Conservation (phyloP, 2,113 vertebrate genomes). For the Amazona vittata region DNA sequence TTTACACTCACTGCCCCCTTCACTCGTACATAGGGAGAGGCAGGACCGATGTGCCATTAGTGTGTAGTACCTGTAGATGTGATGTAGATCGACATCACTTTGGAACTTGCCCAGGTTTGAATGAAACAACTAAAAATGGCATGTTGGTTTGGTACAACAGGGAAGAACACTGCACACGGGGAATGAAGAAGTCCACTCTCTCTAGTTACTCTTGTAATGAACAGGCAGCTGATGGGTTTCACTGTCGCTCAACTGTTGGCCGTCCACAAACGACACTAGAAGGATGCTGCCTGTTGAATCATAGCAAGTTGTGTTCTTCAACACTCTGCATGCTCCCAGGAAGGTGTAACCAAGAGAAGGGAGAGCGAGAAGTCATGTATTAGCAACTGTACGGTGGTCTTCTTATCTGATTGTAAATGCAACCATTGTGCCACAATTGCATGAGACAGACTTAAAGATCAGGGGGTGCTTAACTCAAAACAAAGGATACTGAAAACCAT, state of each 20-base stretch:
- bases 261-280: background rate
- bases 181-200: background rate
- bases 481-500: background rate
- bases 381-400: background rate
- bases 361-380: background rate
- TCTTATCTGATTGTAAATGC: background rate
- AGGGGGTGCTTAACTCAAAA: background rate
- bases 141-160: background rate
- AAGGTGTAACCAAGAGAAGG: background rate
- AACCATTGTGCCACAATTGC: background rate
- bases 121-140: background rate
- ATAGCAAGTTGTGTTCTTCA: background rate
- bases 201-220: background rate
- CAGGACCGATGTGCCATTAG: background rate
- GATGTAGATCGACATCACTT: background rate
- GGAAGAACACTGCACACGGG: background rate
- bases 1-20: background rate
- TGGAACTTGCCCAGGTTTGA: background rate
- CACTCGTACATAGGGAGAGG: background rate
- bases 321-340: background rate
- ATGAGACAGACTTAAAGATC: background rate
- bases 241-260: background rate
- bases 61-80: background rate
- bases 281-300: fast-evolving
- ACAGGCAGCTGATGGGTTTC: background rate